These are phyloP conservation scores for Aphidius colemani DNA, from an alignment of 2,888 invertebrate species.

Conservation along the genomic window DNA sequence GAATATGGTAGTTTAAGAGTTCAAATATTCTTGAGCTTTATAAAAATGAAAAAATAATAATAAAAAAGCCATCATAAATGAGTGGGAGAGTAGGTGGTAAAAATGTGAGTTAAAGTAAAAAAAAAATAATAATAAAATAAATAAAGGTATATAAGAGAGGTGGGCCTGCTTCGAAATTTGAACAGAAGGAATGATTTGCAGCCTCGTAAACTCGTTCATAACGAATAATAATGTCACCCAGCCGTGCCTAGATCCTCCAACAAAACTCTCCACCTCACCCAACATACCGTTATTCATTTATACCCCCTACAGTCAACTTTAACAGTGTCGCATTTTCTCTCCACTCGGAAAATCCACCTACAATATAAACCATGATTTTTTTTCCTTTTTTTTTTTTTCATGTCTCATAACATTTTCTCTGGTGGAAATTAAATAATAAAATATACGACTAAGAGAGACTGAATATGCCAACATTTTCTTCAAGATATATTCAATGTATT, in stretches of 20 bases:
- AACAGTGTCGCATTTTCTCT: slow-evolving; percentile 31
- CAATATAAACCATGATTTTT: slow-evolving; percentile 54
- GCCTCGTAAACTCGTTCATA: slow-evolving; percentile 61
- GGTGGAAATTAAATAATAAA: slow-evolving; percentile 60
- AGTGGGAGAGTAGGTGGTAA: neutral
- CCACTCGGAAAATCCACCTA: slow-evolving; percentile 51
- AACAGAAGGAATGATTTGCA: slow-evolving; percentile 60
- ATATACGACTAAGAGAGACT: slow-evolving; percentile 43
- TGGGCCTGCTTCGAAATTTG: slow-evolving; percentile 58
- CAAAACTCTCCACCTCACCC: slow-evolving; percentile 9
- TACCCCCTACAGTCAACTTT: slow-evolving; percentile 29
- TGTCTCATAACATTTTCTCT: slow-evolving; percentile 53
- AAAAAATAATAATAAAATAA: slow-evolving; percentile 2
- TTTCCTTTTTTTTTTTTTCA: slow-evolving; percentile 42
- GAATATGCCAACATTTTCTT: slow-evolving; percentile 24
- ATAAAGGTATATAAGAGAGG: slow-evolving; percentile 41
- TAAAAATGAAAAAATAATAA: too few relatives aligned
- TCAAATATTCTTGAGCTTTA: too few relatives aligned
- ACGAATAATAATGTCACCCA: slow-evolving; percentile 61
- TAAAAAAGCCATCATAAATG: too few relatives aligned
- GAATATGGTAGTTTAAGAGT: too few relatives aligned
- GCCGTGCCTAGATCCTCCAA: slow-evolving; percentile 36
- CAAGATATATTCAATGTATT: slow-evolving; percentile 16
- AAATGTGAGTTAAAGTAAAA: neutral
- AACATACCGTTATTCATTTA: slow-evolving; percentile 13